Percentiles rank a stretch among this genome's conserved stretches.
These are phyloP conservation scores for Choreutis nemorana DNA, from an alignment of 2,888 invertebrate genomes.

Conservation along the genomic window DNA sequence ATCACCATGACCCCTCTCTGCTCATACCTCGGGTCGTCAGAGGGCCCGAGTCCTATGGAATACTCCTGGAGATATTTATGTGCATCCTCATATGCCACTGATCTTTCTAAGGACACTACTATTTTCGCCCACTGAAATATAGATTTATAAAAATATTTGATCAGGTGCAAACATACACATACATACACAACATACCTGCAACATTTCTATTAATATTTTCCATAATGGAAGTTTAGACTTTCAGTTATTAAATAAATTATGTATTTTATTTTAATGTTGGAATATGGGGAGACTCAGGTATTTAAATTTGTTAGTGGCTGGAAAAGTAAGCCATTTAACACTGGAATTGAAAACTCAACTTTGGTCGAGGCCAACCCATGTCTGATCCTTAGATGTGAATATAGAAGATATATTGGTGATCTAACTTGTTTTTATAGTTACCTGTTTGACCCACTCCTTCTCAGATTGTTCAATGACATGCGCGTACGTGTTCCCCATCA, in stretches of 20 bases:
- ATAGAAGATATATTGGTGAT: neutral
- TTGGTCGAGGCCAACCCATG: too few species aligned
- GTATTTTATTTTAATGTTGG: too few species aligned
- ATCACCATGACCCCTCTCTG: slow-evolving; percentile 97
- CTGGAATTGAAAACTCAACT: too few species aligned
- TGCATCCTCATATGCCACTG: slow-evolving; percentile 89
- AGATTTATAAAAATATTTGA: neutral
- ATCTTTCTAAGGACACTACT: slow-evolving; percentile 94
- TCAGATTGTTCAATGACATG: slow-evolving; percentile 98
- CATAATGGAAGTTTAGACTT: too few species aligned
- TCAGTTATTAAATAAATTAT: too few species aligned
- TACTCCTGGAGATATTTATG: slow-evolving; percentile 94
- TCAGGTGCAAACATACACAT: too few species aligned
- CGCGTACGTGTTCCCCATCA: slow-evolving; percentile 99
- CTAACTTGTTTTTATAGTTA: slow-evolving; percentile 9
- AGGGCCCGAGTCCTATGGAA: slow-evolving; percentile 89
- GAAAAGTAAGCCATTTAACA: too few species aligned
- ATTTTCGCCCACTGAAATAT: slow-evolving; percentile 93
- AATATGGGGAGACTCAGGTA: too few species aligned
- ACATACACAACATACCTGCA: too few species aligned
- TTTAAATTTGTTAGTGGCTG: too few species aligned
- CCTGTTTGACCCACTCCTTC: slow-evolving; percentile 98
- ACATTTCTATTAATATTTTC: too few species aligned
- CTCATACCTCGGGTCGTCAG: slow-evolving; percentile 84
- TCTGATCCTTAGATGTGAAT: slow-evolving; percentile 2